phyloP scores from a whole-genome alignment of 2,797 vertebrate species.

The Thamnophis elegans region DNA sequence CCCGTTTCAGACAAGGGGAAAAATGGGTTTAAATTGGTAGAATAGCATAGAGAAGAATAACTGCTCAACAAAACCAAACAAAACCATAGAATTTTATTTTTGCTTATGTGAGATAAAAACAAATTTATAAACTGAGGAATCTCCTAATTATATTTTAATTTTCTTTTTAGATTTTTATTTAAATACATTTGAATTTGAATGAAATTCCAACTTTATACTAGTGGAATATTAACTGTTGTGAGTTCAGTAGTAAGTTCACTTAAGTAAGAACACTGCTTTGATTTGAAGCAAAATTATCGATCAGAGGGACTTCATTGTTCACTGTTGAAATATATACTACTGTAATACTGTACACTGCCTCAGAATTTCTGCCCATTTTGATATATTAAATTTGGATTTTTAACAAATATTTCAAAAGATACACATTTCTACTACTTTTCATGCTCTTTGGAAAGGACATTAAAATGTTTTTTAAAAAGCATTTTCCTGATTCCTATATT shows the following conservation, averaged over 20 bases:
- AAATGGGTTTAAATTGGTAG: conserved; percentile 36
- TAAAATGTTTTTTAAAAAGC: not conserved
- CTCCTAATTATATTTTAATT: not conserved
- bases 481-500: not conserved
- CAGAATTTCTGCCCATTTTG: conserved; percentile 21
- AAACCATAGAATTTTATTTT: not conserved
- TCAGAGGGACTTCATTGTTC: conserved; percentile 21
- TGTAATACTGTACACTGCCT: conserved; percentile 50
- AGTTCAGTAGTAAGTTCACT: conserved; percentile 36
- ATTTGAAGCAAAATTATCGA: conserved; percentile 41
- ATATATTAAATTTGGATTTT: conserved; percentile 1
- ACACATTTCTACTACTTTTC: not conserved
- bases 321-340: not conserved
- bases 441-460: not conserved
- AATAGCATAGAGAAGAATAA: conserved; percentile 26
- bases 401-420: not conserved
- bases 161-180: not conserved
- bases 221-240: not conserved
- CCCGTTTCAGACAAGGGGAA: conserved; percentile 56
- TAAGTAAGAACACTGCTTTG: conserved; percentile 52
- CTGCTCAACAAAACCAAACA: not conserved
- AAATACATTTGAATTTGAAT: not conserved
- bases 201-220: not conserved
- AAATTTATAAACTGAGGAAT: not conserved
- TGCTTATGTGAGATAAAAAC: conserved; percentile 17